Evolutionary conservation across 2,888 invertebrate genomes (phyloP).

Genomic region (Gisinianus flammeolus): DNA sequence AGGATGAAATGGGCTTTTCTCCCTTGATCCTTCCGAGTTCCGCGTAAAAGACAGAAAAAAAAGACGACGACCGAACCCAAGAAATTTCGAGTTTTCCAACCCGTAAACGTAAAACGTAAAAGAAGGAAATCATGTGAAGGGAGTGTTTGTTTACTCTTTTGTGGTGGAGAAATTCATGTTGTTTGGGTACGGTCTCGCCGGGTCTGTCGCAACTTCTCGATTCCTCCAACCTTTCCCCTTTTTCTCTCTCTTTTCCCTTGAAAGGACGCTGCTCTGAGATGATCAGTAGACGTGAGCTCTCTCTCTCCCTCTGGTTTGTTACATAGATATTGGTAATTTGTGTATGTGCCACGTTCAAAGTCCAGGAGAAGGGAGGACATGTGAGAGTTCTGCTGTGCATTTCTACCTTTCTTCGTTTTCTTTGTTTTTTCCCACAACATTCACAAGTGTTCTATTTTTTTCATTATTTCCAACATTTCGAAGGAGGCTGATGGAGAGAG

Average conservation of each 20-base stretch:
- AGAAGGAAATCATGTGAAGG: conserved; percentile 1
- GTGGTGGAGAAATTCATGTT: not conserved
- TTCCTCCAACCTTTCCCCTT: not conserved
- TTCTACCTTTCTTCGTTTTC: too few species aligned
- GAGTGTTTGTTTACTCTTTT: conserved; percentile 38
- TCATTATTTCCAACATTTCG: not conserved
- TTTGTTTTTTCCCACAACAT: not conserved
- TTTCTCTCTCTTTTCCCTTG: not conserved
- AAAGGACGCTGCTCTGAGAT: not conserved
- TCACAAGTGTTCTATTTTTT: not conserved
- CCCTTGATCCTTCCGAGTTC: conserved; percentile 7
- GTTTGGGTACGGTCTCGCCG: not conserved
- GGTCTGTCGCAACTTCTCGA: not conserved
- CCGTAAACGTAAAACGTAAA: not conserved
- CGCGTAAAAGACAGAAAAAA: too few species aligned
- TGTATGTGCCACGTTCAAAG: not conserved
- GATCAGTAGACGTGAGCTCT: not conserved
- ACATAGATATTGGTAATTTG: not conserved
- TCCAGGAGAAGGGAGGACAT: too few species aligned
- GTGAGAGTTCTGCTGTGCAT: too few species aligned
- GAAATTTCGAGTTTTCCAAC: not conserved
- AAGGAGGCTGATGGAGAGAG: not conserved
- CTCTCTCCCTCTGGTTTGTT: not conserved
- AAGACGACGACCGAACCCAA: too few species aligned
- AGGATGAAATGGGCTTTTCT: conserved; percentile 37